These are phyloP conservation scores for Lepidothrix coronata DNA, from an alignment of 2,113 vertebrate genomes.

Conservation along the genomic window DNA sequence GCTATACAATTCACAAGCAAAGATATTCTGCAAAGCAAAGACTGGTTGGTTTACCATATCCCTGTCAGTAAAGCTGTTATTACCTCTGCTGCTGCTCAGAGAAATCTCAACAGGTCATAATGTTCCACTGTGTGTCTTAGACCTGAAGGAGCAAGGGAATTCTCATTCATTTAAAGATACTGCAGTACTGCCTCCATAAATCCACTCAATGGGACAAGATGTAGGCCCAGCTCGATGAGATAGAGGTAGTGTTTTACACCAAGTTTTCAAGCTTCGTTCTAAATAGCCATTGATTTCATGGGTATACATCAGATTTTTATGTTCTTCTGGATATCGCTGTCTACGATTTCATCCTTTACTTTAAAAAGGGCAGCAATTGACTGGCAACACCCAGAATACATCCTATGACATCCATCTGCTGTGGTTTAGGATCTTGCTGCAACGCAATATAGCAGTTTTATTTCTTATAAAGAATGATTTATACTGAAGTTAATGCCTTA, in stretches of 20 bases:
- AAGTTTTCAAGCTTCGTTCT: constrained; percentile 48
- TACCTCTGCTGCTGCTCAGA: constrained; percentile 13
- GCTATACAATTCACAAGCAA: not conserved
- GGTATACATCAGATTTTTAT: constrained; percentile 54
- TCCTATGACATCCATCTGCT: not conserved
- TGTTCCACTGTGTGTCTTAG: constrained; percentile 9
- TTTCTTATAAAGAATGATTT: constrained; percentile 36
- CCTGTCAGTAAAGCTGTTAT: constrained; percentile 25
- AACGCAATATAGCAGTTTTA: constrained; percentile 41
- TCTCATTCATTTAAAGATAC: constrained; percentile 54
- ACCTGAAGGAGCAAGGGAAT: constrained; percentile 42
- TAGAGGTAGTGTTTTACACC: constrained; percentile 37
- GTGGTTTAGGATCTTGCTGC: not conserved
- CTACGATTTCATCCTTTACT: constrained; percentile 28
- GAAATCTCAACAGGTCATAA: constrained; percentile 50
- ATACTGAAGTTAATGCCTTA: constrained; percentile 20
- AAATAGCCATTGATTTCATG: constrained; percentile 55
- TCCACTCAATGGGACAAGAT: constrained; percentile 44
- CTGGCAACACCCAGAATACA: not conserved
- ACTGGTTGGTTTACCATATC: not conserved
- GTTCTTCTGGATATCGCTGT: constrained; percentile 22
- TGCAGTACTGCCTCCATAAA: constrained; percentile 55
- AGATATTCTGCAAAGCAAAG: not conserved
- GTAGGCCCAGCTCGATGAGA: constrained; percentile 37
- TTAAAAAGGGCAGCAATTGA: not conserved